Base-by-base conservation (phyloP, 2,113 vertebrate genomes). In the Hippopotamus amphibius region DNA sequence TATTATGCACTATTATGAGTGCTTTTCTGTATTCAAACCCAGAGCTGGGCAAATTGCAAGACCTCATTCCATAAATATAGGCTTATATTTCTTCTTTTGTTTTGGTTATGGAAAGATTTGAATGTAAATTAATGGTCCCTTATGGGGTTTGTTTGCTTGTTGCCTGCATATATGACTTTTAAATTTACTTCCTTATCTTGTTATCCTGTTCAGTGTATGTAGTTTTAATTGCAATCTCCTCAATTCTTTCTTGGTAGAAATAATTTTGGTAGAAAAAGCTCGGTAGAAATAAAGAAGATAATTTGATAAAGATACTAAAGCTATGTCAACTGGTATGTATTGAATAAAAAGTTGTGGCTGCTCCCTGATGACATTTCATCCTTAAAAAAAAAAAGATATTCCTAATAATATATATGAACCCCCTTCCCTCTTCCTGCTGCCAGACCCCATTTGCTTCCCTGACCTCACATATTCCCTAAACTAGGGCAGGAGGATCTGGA, bases 11-110 rank as follows among this genome's bases (percentile, higher is more conserved):
- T 68, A 81, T 84, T 80, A 30, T 55, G 6, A 83, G 57, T 68
- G 71, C 46, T 96, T 86, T 96, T 87, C 68, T 87, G 3, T 66
- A 76, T 88, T 88, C 90, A 74, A 46, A 83, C 50, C 83, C 9
- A 86, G 26, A 85, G 79, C 22, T 13, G 26, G 50, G 50, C 68
- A 88, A 8, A 68, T 59, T 71, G 50, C 7, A 81, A 89, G 61
- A 50, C 12, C 14, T 76, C 69, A 69, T 33, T 88, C 66, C n/a
- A 46, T 72, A 79, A 82, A 82, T 93, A 91, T 14, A 89, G 19
- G 48, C 33, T n/a, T 88, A n/a, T 15, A 57, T 83, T 71, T 71
- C 6, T 81, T 83, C 55, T 74, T 37, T 66, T 55, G 5, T 57
- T 68, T 72, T 65, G 19, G 46, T 76, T 76, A 93, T 69, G n/a